Percentiles rank a stretch among this genome's conserved stretches.
phyloP scores from a whole-genome alignment of 64 coral and sea anemone genomes.

The Montipora capricornis region DNA sequence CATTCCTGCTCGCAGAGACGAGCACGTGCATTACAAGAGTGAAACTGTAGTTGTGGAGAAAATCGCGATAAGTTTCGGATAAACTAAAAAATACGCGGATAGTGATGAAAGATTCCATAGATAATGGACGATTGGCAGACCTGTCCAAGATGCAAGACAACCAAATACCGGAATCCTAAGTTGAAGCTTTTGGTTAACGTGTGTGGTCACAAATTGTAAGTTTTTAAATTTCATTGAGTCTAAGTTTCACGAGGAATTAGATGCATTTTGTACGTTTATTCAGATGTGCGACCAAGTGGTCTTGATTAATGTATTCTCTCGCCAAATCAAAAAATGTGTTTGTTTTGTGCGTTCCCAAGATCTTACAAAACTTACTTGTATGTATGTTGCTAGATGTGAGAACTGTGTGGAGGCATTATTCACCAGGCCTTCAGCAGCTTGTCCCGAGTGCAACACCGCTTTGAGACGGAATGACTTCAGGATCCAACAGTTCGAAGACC shows the following conservation, averaged over 20 bases:
- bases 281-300: no score
- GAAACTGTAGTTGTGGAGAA: background rate
- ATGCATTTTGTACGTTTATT: no score
- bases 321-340: no score
- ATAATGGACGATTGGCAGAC: slow-evolving; percentile 72
- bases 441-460: slow-evolving; percentile 95
- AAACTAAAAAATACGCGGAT: background rate
- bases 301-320: no score
- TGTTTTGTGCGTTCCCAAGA: no score
- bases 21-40: background rate
- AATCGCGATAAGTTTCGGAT: background rate
- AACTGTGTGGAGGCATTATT: slow-evolving; percentile 95
- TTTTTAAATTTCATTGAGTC: background rate
- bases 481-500: slow-evolving; percentile 97
- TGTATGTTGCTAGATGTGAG: slow-evolving; percentile 68
- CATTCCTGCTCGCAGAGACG: background rate
- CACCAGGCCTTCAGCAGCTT: slow-evolving; percentile 95
- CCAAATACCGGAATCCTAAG: slow-evolving; percentile 97
- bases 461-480: slow-evolving; percentile 95
- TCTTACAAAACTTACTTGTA: no score
- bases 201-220: slow-evolving; percentile 99
- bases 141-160: slow-evolving; percentile 98
- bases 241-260: no score
- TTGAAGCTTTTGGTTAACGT: slow-evolving; percentile 96
- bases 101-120: background rate